Conservation (phyloP, 2,797 vertebrate genomes). For the Rhabdomys pumilio region DNA sequence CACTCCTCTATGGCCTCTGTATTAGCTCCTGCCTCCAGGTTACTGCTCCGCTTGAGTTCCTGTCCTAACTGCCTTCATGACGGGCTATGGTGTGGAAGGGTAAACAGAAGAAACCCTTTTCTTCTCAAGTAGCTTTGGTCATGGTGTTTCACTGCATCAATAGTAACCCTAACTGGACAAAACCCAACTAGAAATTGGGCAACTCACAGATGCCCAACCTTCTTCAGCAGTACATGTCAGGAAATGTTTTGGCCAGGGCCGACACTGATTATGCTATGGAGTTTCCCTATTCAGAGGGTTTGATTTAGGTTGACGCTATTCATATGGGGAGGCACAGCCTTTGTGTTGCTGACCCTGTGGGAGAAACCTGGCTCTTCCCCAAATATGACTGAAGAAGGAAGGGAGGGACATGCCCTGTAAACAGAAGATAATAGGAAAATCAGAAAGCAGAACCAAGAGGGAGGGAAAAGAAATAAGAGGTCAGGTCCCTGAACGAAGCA, state of each 20-base stretch:
- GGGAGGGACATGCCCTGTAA: neutral
- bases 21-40: neutral
- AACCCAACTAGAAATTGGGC: neutral
- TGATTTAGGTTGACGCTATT: neutral
- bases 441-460: neutral
- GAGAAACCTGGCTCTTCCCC: neutral
- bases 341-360: neutral
- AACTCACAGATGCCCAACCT: neutral
- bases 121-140: neutral
- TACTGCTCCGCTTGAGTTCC: neutral
- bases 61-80: neutral
- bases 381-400: neutral
- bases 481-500: neutral
- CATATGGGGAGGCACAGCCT: neutral
- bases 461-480: neutral
- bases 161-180: neutral
- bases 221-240: neutral
- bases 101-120: neutral
- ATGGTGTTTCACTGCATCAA: neutral
- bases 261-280: rapidly evolving
- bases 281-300: neutral
- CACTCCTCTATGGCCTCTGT: too few species aligned
- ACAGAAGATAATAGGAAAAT: neutral
- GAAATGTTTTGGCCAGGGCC: neutral
- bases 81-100: neutral